Percentiles rank a stretch among this genome's conserved stretches.
These are phyloP conservation scores for Listronotus bonariensis DNA, from an alignment of 1,140 invertebrate species.

Conservation along the genomic window DNA sequence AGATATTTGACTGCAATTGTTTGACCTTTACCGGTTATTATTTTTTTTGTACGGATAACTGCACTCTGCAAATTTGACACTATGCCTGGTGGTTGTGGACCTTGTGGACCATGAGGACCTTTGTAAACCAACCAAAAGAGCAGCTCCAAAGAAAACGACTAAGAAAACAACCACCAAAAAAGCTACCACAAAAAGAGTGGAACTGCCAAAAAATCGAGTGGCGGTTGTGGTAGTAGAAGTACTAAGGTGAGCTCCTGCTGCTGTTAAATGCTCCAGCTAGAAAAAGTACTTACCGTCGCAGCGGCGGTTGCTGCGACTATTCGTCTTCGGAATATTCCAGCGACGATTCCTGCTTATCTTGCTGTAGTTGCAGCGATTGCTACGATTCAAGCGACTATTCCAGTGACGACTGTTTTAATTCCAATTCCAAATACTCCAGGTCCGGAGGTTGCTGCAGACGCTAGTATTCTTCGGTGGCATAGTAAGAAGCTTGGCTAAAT, in stretches of 20 bases:
- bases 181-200: too few relatives aligned
- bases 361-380: neutral
- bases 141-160: too few relatives aligned
- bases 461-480: constrained; percentile 3
- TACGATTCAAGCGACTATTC: constrained; percentile 4
- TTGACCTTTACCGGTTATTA: too few relatives aligned
- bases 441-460: neutral
- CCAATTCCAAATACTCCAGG: neutral
- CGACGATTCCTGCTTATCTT: neutral
- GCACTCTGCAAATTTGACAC: too few relatives aligned
- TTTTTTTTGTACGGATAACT: too few relatives aligned
- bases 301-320: neutral
- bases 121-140: too few relatives aligned
- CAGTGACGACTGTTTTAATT: neutral
- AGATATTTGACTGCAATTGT: too few relatives aligned
- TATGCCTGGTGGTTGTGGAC: too few relatives aligned
- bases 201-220: too few relatives aligned
- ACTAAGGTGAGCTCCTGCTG: neutral
- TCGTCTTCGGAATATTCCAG: neutral
- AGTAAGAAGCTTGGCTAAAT: neutral
- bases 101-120: too few relatives aligned
- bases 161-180: too few relatives aligned
- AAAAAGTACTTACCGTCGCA: neutral
- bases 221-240: too few relatives aligned
- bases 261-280: neutral